These are phyloP conservation scores for Mechanitis mazaeus DNA, from an alignment of 2,888 invertebrate genomes.

Conservation along the genomic window DNA sequence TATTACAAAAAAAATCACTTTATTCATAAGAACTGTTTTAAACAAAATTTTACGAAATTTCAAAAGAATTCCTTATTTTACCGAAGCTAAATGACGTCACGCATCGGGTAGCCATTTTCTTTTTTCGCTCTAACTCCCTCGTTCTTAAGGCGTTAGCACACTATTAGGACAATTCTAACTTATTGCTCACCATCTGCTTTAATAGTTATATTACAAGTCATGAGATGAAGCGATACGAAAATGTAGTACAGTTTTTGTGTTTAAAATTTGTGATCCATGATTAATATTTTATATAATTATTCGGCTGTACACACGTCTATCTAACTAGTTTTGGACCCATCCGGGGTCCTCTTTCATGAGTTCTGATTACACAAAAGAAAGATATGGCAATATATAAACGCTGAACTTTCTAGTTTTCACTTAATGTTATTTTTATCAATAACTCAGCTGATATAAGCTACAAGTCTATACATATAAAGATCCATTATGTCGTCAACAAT, in stretches of 20 bases:
- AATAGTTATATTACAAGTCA: conserved; percentile 35
- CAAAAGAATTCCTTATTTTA: not conserved
- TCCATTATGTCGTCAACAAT: too few species aligned
- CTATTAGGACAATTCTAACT: conserved; percentile 71
- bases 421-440: not conserved
- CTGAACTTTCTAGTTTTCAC: not conserved
- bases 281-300: too few species aligned
- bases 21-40: not conserved
- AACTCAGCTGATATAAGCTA: too few species aligned
- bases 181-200: conserved; percentile 57
- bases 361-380: too few species aligned
- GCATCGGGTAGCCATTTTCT: conserved; percentile 26
- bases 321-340: too few species aligned
- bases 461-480: too few species aligned
- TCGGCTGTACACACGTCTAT: too few species aligned
- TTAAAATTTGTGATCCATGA: too few species aligned
- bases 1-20: too few species aligned
- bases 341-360: too few species aligned
- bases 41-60: not conserved
- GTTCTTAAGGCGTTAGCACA: conserved; percentile 18
- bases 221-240: conserved; percentile 13
- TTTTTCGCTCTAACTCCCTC: conserved; percentile 26
- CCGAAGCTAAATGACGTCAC: conserved; percentile 20
- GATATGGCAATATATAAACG: not conserved
- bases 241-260: too few species aligned